Base-by-base conservation (phyloP, 23 tunicate genomes). In the Halocynthia roretzi region DNA sequence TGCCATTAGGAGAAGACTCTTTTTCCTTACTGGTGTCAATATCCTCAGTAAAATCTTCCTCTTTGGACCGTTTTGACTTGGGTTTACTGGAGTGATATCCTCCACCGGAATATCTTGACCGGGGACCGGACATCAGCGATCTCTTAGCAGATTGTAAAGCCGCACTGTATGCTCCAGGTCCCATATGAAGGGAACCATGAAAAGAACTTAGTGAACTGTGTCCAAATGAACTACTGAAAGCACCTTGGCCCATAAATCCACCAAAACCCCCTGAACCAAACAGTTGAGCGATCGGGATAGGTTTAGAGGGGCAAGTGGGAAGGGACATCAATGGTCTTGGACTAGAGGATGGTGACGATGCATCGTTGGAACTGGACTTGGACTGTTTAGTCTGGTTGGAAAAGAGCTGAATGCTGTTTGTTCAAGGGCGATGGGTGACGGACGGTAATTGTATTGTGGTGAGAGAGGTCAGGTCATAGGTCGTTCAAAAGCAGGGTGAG, bases 1-100 rank as follows among this genome's bases (percentile, higher is more conserved):
- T 89, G 11, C 96, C 96, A 70, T 89, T 89, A 6, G 96, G 96
- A 14, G 96, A 89, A 14, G 93, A 31, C 14, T 88, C 87, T 7
- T 85, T 85, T 0, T 63, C 61, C 14, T 44, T 18, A 31, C 44
- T 31, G 12, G 76, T 53, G 9, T 83, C 87, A 69, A 67, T 68
- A 53, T 82, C 86, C 52, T 71, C 80, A 11, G 87, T 50, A 53
- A 79, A 65, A 12, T 83, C 85, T 8, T 71, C 71, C 18, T 85
- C 90, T 11, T 50, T 55, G 8, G 67, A 23, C 10, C 56, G 64
- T 21, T 53, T 21, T 7, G 10, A 22, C 9, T 0, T 74, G 12
- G 78, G 78, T 20, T 40, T 20, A 65, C 70, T 65, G 14, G 70
- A 65, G 15, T 74, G 40, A 12, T 10, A 8, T 52, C 56, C 78